These are phyloP conservation scores for Tetranychus cinnabarinus DNA, from an alignment of 1,140 invertebrate genomes.

Conservation along the genomic window DNA sequence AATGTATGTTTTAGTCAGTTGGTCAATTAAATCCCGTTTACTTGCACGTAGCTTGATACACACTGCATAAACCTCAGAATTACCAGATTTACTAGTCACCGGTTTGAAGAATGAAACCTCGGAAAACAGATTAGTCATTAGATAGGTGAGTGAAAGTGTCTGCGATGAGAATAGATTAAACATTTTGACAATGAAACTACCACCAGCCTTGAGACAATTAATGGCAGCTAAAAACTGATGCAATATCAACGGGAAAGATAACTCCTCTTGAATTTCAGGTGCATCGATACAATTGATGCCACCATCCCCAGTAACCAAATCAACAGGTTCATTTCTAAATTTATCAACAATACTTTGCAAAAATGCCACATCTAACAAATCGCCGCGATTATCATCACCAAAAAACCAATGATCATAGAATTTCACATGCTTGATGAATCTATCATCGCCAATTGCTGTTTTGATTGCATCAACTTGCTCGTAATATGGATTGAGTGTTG, in stretches of 20 bases:
- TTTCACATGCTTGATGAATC: slow-evolving; percentile 16
- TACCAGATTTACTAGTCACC: slow-evolving; percentile 68
- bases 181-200: slow-evolving; percentile 65
- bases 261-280: slow-evolving; percentile 59
- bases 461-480: slow-evolving; percentile 44
- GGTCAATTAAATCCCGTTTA: neutral
- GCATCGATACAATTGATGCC: slow-evolving; percentile 60
- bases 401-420: slow-evolving; percentile 53
- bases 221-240: slow-evolving; percentile 56
- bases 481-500: slow-evolving; percentile 70
- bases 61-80: slow-evolving; percentile 74
- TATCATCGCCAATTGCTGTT: slow-evolving; percentile 34
- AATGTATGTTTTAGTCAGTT: neutral
- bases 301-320: slow-evolving; percentile 62
- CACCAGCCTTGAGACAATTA: slow-evolving; percentile 38
- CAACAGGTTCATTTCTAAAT: neutral
- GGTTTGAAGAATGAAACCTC: slow-evolving; percentile 50
- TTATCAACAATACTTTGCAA: slow-evolving; percentile 27
- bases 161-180: slow-evolving; percentile 71
- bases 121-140: slow-evolving; percentile 27
- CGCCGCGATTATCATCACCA: slow-evolving; percentile 54
- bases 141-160: slow-evolving; percentile 49
- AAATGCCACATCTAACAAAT: slow-evolving; percentile 43
- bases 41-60: slow-evolving; percentile 32
- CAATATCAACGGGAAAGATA: slow-evolving; percentile 47